Evolutionary conservation across 2,113 vertebrate species (phyloP).

Genomic region (Cervus canadensis): DNA sequence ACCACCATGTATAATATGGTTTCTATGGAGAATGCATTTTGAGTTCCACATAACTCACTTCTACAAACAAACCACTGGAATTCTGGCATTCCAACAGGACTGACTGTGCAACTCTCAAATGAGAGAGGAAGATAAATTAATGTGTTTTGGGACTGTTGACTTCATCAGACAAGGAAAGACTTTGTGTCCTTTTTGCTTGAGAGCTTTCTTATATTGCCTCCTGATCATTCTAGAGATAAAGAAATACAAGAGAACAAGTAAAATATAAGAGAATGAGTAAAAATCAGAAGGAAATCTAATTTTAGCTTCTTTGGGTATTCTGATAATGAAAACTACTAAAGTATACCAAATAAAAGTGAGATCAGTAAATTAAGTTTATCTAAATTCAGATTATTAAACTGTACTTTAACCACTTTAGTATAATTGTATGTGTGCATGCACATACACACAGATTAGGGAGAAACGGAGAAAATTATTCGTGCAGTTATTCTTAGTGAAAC

Average conservation of each 20-base stretch:
- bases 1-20: background rate
- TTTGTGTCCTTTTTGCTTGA: background rate
- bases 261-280: background rate
- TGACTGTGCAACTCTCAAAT: background rate
- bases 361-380: constrained; percentile 2
- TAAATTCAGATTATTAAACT: constrained; percentile 32
- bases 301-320: constrained; percentile 3
- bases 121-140: background rate
- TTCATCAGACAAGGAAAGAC: background rate
- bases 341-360: background rate
- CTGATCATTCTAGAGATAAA: constrained; percentile 36
- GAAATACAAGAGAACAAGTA: background rate
- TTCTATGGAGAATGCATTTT: constrained; percentile 4
- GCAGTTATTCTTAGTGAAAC: background rate
- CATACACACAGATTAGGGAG: background rate
- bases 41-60: constrained; percentile 8
- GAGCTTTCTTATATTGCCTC: background rate
- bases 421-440: background rate
- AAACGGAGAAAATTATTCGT: background rate
- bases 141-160: background rate
- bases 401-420: background rate
- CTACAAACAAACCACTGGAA: background rate
- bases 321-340: constrained; percentile 18
- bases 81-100: background rate
- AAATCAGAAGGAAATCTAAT: background rate